phyloP scores from a whole-genome alignment of 1,140 invertebrate genomes.

The Pygmarrhopalites habei region DNA sequence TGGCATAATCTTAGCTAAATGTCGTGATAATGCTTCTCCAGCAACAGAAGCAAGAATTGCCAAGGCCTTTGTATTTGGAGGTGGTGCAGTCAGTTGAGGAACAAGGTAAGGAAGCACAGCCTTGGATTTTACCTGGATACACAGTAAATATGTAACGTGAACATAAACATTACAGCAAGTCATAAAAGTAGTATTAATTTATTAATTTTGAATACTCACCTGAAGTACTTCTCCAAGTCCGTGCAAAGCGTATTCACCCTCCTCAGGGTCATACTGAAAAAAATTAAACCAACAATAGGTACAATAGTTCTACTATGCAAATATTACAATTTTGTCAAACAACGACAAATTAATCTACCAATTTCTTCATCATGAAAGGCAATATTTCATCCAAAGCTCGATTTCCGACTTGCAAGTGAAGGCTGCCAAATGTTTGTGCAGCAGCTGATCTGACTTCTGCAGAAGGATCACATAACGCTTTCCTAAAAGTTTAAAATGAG shows the following conservation, averaged over 20 bases:
- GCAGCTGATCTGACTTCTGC: slow-evolving; percentile 89
- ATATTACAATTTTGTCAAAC: no score
- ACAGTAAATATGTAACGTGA: no score
- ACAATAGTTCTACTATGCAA: no score
- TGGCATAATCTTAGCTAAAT: slow-evolving; percentile 82
- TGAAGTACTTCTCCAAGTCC: slow-evolving; percentile 93
- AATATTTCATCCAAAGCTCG: slow-evolving; percentile 96
- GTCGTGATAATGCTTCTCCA: slow-evolving; percentile 83
- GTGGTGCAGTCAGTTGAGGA: slow-evolving; percentile 76
- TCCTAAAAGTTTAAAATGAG: slow-evolving; percentile 41
- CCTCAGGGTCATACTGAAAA: slow-evolving; percentile 57
- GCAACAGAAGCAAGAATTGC: slow-evolving; percentile 87
- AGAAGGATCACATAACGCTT: slow-evolving; percentile 85
- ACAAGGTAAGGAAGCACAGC: slow-evolving; percentile 93
- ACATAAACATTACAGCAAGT: no score
- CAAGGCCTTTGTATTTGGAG: slow-evolving; percentile 79
- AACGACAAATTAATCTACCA: no score
- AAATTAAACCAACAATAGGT: slow-evolving; percentile 25
- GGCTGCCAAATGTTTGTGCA: slow-evolving; percentile 90
- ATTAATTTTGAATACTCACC: no score
- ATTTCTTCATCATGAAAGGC: slow-evolving; percentile 74
- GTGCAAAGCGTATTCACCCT: slow-evolving; percentile 81
- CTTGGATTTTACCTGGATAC: slow-evolving; percentile 90
- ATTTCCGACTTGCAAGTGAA: slow-evolving; percentile 88
- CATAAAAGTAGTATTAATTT: no score